Conservation (phyloP, 1,140 invertebrate species). For the Globodera ellingtonae region DNA sequence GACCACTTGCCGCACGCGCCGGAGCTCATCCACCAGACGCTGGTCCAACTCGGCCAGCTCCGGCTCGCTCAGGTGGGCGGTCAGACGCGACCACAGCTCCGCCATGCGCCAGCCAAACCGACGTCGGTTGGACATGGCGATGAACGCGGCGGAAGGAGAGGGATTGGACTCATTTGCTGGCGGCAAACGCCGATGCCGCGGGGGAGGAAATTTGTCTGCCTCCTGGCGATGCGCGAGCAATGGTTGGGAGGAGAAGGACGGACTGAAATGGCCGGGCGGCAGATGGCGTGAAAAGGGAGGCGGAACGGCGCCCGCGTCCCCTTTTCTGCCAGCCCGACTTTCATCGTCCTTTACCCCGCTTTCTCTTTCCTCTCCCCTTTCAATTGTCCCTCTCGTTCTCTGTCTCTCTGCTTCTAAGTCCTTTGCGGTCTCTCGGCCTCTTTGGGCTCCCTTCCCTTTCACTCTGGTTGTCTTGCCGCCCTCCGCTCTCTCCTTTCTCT, state of each 20-base stretch:
- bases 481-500: not conserved
- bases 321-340: not conserved
- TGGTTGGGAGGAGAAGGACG: too few relatives aligned
- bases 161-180: not conserved
- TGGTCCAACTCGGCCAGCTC: conserved; percentile 20
- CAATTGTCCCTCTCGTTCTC: conserved; percentile 5
- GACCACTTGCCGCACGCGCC: conserved; percentile 1
- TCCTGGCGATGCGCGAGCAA: not conserved
- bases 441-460: conserved; percentile 2
- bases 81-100: conserved; percentile 10
- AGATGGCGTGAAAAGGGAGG: not conserved
- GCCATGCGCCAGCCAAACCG: conserved; percentile 4
- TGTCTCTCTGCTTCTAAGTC: conserved; percentile 1
- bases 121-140: not conserved
- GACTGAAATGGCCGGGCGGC: too few relatives aligned
- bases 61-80: conserved; percentile 12
- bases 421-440: not conserved
- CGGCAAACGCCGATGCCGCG: too few relatives aligned
- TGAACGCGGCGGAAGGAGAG: not conserved
- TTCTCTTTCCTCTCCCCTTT: not conserved
- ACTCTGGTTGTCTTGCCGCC: not conserved
- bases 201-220: not conserved
- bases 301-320: not conserved
- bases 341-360: not conserved
- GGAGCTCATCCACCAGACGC: conserved; percentile 17